phyloP scores from a whole-genome alignment of 2,113 vertebrate genomes.

The Pionites leucogaster region DNA sequence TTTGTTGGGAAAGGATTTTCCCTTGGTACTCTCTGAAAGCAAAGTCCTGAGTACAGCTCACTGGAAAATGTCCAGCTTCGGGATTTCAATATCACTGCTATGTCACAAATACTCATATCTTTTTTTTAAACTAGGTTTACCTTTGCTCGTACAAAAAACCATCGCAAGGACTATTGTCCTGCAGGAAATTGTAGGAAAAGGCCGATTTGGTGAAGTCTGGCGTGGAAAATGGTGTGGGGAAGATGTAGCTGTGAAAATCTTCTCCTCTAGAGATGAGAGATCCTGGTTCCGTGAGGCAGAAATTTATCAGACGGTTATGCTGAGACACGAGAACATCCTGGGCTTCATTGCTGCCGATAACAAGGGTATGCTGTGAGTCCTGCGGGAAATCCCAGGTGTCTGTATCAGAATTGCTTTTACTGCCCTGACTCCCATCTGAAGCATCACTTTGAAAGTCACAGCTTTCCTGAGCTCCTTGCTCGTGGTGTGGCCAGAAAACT shows the following conservation, averaged over 20 bases:
- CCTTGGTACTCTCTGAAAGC: not conserved
- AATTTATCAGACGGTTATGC: constrained; percentile 97
- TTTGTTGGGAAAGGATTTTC: not conserved
- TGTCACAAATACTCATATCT: not conserved
- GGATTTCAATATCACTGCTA: fast-evolving
- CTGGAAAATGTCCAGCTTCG: not conserved
- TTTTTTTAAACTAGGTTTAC: constrained; percentile 79
- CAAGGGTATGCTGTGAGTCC: constrained; percentile 70
- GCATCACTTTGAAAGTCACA: fast-evolving
- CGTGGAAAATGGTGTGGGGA: constrained; percentile 95
- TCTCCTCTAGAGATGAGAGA: constrained; percentile 93
- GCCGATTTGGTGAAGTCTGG: constrained; percentile 95
- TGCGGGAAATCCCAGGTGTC: fast-evolving
- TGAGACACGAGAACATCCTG: constrained; percentile 95
- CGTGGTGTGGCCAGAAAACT: fast-evolving
- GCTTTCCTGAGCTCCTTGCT: not conserved
- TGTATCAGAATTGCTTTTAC: not conserved
- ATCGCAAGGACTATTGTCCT: constrained; percentile 96
- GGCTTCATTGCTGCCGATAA: constrained; percentile 98
- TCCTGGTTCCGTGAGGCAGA: constrained; percentile 98
- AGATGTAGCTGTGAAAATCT: constrained; percentile 98
- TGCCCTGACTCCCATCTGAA: fast-evolving
- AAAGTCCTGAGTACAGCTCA: fast-evolving
- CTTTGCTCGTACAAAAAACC: constrained; percentile 93
- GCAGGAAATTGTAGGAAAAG: constrained; percentile 94